Base-by-base conservation (phyloP, 2,888 invertebrate genomes). In the Drosophila nigricruria region DNA sequence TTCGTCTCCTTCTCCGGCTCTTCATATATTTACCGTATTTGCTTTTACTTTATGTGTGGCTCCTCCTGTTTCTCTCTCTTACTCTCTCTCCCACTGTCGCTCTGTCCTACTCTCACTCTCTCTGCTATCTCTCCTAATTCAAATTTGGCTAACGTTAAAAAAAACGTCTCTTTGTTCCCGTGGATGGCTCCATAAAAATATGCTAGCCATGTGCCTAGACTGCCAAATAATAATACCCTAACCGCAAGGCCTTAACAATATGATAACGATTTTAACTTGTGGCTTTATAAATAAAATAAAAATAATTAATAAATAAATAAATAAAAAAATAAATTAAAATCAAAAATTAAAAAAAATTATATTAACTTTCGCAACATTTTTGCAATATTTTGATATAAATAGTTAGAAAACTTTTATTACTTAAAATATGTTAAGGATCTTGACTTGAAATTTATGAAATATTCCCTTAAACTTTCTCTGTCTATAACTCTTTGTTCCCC, bases 31-130 rank as follows among this genome's bases (percentile, higher is more conserved):
- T 71, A 50, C 57, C 71, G 80, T 71, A 79, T 76, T 77, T 77
- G 77, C 77, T 66, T 76, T 79, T 79, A 60, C 77, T 70, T 66
- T 79, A 70, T 64, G 59, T 65, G 70, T 62, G 60, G 70, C 75
- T 74, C 75, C 75, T 69, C 69, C 59, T 20, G 50, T 32, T 25
- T 32, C 34, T 23, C 27, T 30, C 14, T 16, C 32, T 12, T n/a
- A 23, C 23, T 25, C 18, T 10, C 20, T 9, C 36, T 8, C 12
- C 16, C 10, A 4, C 25, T n/a, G 3, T 38, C 23, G 14, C 38
- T 9, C 25, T 43, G 2, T 14, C 16, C 2, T 10, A 14, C 27
- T 5, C 38, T 1, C 25, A 10, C 42, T 43, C 34, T 43, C 34
- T 16, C 34, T 14, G 5, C 47, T 5, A 34, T 42, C 42, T 25